phyloP scores from a whole-genome alignment of 2,113 vertebrate genomes.

The Panthera leo region DNA sequence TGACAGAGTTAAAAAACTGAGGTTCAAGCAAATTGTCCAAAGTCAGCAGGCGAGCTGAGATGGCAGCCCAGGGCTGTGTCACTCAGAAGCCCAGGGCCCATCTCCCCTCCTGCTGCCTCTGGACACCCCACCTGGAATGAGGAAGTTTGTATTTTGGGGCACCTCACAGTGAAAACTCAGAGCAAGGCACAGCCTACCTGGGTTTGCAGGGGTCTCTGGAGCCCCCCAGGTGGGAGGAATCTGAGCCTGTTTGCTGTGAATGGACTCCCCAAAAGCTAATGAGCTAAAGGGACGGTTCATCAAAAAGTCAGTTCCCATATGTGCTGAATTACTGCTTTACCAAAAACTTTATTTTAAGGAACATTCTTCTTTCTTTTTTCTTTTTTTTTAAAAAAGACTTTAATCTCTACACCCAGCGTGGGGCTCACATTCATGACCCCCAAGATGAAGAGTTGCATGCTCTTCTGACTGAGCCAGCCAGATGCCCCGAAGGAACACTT shows the following conservation, averaged over 20 bases:
- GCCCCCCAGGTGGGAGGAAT: fast-evolving
- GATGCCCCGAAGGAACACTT: neutral
- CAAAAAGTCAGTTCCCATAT: neutral
- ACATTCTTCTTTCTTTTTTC: neutral
- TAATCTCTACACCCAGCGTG: neutral
- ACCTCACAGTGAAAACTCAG: neutral
- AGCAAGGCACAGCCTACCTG: neutral
- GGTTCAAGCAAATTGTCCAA: neutral
- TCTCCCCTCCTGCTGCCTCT: neutral
- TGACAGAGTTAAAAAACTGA: neutral
- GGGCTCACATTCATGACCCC: neutral
- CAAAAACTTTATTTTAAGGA: neutral
- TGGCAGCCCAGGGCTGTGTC: neutral
- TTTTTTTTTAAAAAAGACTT: neutral
- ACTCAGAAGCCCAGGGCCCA: neutral
- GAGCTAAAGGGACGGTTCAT: neutral
- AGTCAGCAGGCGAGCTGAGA: neutral
- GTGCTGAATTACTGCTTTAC: neutral
- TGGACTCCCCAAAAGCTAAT: neutral
- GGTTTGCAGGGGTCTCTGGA: neutral
- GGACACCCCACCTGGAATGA: neutral
- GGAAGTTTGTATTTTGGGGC: neutral
- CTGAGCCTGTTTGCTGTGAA: neutral
- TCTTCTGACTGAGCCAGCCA: neutral
- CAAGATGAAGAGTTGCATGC: neutral